Percentiles rank a stretch among this genome's conserved stretches.
Evolutionary conservation across 2,113 vertebrate species (phyloP).

Genomic region (Athene cunicularia): DNA sequence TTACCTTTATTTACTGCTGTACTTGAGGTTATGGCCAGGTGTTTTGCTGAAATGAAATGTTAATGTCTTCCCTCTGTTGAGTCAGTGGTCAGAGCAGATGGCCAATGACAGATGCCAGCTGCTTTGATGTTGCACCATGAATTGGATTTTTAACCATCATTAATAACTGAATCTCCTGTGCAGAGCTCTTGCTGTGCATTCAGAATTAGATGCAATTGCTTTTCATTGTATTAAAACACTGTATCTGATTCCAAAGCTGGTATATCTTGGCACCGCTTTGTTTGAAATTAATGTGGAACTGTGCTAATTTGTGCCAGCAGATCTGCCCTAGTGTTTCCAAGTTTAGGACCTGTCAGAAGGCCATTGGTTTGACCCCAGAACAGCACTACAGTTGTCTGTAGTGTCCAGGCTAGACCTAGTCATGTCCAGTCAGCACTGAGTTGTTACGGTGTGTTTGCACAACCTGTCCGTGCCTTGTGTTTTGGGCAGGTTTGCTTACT

Average conservation of each 20-base stretch:
- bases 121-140: neutral
- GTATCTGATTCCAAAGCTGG: neutral
- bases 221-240: neutral
- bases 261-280: neutral
- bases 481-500: neutral
- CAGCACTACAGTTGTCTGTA: neutral
- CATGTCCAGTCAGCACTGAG: neutral
- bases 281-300: neutral
- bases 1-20: neutral
- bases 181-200: neutral
- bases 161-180: neutral
- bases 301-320: neutral
- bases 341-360: neutral
- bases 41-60: neutral
- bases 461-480: neutral
- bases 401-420: neutral
- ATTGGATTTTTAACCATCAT: neutral
- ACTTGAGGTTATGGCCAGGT: neutral
- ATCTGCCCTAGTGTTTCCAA: neutral
- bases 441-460: neutral
- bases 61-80: neutral
- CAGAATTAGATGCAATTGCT: neutral
- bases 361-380: neutral
- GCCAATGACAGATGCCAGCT: neutral
- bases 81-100: neutral